Conservation (phyloP, 2,797 vertebrate species). For the Crypturellus tataupa region DNA sequence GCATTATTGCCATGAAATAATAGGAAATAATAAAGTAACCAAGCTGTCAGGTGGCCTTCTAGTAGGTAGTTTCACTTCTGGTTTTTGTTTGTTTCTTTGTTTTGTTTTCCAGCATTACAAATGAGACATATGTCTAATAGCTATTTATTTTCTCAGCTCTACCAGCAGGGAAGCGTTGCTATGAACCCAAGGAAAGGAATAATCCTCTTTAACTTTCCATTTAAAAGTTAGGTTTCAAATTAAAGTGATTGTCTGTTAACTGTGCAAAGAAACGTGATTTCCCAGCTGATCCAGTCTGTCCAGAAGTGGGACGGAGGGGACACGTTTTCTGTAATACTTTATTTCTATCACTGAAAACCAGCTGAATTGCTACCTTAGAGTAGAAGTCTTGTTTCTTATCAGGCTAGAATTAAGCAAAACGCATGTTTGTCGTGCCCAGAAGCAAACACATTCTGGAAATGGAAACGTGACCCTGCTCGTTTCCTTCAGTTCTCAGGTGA, state of each 20-base stretch:
- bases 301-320: fast-evolving
- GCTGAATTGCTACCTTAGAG: neutral
- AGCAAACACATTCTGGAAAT: neutral
- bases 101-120: neutral
- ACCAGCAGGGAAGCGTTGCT: neutral
- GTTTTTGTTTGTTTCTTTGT: neutral
- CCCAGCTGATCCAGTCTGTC: neutral
- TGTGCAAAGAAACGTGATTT: neutral
- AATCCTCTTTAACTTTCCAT: neutral
- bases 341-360: neutral
- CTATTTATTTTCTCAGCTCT: neutral
- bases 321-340: neutral
- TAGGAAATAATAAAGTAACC: neutral
- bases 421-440: neutral
- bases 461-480: neutral
- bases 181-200: neutral
- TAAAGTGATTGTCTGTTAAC: neutral
- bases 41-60: neutral
- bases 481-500: neutral
- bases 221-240: neutral
- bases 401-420: neutral
- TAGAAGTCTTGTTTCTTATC: neutral
- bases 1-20: neutral
- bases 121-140: neutral
- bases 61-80: neutral